Conservation (phyloP, 2,113 vertebrate species). For the Gorilla gorilla region DNA sequence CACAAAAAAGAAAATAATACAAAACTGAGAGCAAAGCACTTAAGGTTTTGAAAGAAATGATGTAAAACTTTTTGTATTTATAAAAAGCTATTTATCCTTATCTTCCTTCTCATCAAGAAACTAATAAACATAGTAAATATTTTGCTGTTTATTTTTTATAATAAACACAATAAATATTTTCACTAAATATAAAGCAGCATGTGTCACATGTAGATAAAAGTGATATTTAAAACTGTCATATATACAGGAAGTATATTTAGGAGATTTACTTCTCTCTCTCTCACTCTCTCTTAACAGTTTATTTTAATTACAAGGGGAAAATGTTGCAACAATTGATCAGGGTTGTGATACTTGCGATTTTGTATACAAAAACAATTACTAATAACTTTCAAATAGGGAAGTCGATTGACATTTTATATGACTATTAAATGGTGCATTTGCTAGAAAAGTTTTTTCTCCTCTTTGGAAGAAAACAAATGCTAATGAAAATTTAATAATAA, state of each 20-base stretch:
- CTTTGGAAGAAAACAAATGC: not conserved
- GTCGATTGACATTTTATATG: not conserved
- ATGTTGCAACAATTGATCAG: not conserved
- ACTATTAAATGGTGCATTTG: not conserved
- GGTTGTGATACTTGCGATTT: not conserved
- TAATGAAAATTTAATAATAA: conserved; percentile 6
- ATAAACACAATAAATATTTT: not conserved
- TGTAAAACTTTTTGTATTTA: not conserved
- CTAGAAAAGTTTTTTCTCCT: conserved; percentile 18
- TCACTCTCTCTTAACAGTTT: not conserved
- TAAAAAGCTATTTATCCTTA: not conserved
- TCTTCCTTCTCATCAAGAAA: not conserved
- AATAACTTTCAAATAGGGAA: not conserved
- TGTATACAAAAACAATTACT: not conserved
- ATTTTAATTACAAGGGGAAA: not conserved
- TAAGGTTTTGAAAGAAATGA: not conserved
- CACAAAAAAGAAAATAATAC: not conserved
- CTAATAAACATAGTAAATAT: not conserved
- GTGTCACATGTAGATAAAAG: not conserved
- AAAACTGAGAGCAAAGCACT: not conserved
- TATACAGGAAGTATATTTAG: not conserved
- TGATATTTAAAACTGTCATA: not conserved
- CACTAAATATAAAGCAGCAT: not conserved
- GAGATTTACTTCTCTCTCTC: not conserved
- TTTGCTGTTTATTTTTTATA: not conserved